Base-by-base conservation (phyloP, 2,797 vertebrate genomes). In the Sebastolobus alascanus region DNA sequence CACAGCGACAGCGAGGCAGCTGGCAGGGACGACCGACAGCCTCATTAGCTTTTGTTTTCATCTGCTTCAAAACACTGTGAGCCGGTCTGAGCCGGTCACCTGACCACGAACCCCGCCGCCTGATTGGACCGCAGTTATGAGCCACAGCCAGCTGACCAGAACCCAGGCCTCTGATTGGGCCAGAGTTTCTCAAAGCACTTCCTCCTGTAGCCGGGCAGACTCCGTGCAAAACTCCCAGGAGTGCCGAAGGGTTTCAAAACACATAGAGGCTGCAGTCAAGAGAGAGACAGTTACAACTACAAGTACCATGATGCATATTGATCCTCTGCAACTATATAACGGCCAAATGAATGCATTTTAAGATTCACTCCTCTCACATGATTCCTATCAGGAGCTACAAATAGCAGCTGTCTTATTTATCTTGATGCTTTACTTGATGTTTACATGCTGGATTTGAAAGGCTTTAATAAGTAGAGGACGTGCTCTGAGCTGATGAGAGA, bases 171-270 rank as follows among this genome's bases (percentile, higher is more conserved):
- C 75, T 80, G 85, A 96, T 95, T 96, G 91, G 94, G 27, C 75
- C 77, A 74, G 88, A 83, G 87, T 71, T 79, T 77, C 58, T 87
- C 12, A 82, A 69, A 92, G 90, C 92, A 78, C 92, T 93, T 93
- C 92, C 87, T 93, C 89, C 87, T 94, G 95, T 96, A 94, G 91
- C 94, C 86, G 78, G 95, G 95, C 95, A 96, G 95, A 95, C 88
- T 93, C 55, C 82, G 79, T 70, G 74, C 46, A 68, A 73, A 59
- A 79, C 82, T 92, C 90, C 79, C 75, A 52, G 6, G 81, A 87
- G 89, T 67, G 69, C 46, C 11, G 31, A 89, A 84, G 31, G 31
- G 3, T 31, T 31, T 31, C 3, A 46, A 18, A 16, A 76, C 80
- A 80, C 72, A 18, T 8, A 46, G 43, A 87, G 68, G 73, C 86